Conservation (phyloP, 1,140 invertebrate genomes). For the Lordiphosa stackelbergi region DNA sequence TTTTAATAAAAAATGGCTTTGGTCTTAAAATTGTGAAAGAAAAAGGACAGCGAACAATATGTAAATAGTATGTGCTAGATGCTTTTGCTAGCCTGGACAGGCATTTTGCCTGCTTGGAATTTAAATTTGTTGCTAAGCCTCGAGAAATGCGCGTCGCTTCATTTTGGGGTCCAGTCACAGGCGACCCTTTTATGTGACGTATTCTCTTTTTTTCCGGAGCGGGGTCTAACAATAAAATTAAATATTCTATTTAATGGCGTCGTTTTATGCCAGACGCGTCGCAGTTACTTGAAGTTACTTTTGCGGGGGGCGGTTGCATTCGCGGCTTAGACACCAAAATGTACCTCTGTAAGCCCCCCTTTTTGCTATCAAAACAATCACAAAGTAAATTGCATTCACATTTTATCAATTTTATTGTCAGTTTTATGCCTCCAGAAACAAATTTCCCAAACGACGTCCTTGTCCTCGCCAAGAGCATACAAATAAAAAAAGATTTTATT, state of each 20-base stretch:
- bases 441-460: slow-evolving; percentile 17
- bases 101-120: slow-evolving; percentile 59
- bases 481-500: slow-evolving; percentile 69
- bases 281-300: slow-evolving; percentile 7
- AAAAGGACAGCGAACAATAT: slow-evolving; percentile 29
- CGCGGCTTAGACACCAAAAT: no score
- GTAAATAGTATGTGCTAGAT: slow-evolving; percentile 55
- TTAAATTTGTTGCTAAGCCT: slow-evolving; percentile 60
- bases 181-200: slow-evolving; percentile 61
- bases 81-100: slow-evolving; percentile 18
- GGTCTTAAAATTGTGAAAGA: slow-evolving; percentile 25
- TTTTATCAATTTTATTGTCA: slow-evolving; percentile 64
- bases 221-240: slow-evolving; percentile 64
- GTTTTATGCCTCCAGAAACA: slow-evolving; percentile 25
- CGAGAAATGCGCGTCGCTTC: slow-evolving; percentile 49
- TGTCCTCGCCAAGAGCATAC: slow-evolving; percentile 51
- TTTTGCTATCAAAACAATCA: background rate
- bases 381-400: slow-evolving; percentile 49
- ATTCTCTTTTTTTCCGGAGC: slow-evolving; percentile 31
- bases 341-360: no score
- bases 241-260: slow-evolving; percentile 72
- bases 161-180: slow-evolving; percentile 26
- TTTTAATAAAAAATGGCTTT: slow-evolving; percentile 46
- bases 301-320: no score
- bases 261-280: slow-evolving; percentile 57